Evolutionary conservation across 2,888 invertebrate species (phyloP).

Genomic region (Apoda limacodes): DNA sequence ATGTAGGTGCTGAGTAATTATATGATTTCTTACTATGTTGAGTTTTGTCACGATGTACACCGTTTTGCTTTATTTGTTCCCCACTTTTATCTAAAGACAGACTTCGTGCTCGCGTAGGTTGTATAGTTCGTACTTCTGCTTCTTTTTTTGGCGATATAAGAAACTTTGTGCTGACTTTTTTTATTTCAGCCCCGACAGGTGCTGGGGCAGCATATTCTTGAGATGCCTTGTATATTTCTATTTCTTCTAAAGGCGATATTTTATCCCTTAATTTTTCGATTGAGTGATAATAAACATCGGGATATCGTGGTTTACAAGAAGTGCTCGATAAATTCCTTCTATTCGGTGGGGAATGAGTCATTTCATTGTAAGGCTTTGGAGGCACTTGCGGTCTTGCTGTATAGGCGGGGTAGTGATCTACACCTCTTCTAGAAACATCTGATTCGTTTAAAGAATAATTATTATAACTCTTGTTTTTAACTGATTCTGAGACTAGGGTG

Average conservation of each 20-base stretch:
- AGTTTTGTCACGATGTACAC: constrained; percentile 17
- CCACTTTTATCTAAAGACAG: constrained; percentile 33
- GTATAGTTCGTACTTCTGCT: constrained; percentile 54
- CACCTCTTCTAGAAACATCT: constrained; percentile 20
- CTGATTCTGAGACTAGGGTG: constrained; percentile 49
- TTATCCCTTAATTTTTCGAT: constrained; percentile 46
- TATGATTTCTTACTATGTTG: constrained; percentile 28
- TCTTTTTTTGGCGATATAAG: constrained; percentile 61
- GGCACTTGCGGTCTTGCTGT: constrained; percentile 33
- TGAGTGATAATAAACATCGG: constrained; percentile 58
- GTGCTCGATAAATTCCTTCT: constrained; percentile 15
- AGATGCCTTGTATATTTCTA: constrained; percentile 45
- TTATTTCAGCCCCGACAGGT: constrained; percentile 60
- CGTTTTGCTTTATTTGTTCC: constrained; percentile 16
- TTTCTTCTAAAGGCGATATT: constrained; percentile 39
- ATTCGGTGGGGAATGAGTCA: constrained; percentile 20
- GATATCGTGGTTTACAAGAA: constrained; percentile 27
- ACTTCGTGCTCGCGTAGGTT: constrained; percentile 54
- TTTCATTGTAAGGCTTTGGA: constrained; percentile 35
- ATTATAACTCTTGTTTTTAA: constrained; percentile 27
- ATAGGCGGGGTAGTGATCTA: constrained; percentile 25
- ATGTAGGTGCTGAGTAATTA: constrained; percentile 59
- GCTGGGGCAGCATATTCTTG: constrained; percentile 37
- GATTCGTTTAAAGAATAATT: constrained; percentile 12
- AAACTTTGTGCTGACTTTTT: constrained; percentile 55